Evolutionary conservation across 53 echinoderm and acorn worm genomes (phyloP), one percentile per base, ranked within the genome.

Genomic region (Astropecten irregularis): DNA sequence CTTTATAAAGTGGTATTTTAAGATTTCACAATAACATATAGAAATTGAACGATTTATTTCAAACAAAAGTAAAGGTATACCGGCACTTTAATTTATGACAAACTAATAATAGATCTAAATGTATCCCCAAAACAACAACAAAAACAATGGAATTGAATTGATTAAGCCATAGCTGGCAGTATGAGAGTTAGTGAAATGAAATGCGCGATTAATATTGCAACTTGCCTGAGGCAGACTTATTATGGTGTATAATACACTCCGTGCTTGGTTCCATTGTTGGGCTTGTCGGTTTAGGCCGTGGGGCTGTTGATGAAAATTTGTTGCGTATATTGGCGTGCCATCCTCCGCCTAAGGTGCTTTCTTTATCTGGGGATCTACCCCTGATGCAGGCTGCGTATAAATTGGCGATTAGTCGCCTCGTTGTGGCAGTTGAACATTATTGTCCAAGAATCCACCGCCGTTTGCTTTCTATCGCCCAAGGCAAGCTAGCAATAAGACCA

Each of bases 281-380:
- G 32, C 23, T 14, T 62, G 79, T 42, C 60, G 79, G 30, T 62
- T 62, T 31, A 61, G 44, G 79, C 79, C 29, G 21, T n/a, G 20
- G 63, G 79, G 79, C 13, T 61, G 79, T 79, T 79, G 79, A 48
- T 79, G 79, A 48, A 62, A n/a, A 79, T 79, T 62, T 79, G 79
- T 79, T 79, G 79, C 79, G 34, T 47, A 44, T 79, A 79, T 79
- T 79, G 79, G 31, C 56, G 79, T 79, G 20, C 79, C 79, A 60
- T 79, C 62, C 62, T 46, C 11, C 62, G 61, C 62, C 79, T 18
- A 18, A 1, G 61, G 62, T 19, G 46, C 30, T 62, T 21, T 79
- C 62, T 79, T 79, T 79, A 79, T 79, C 79, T 46, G 4, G 19
- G n/a, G 28, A 79, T 79, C 79, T 61, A 40, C 9, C 79, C 62